Evolutionary conservation across 1,140 invertebrate genomes (phyloP).

Genomic region (Nasonia vitripennis): DNA sequence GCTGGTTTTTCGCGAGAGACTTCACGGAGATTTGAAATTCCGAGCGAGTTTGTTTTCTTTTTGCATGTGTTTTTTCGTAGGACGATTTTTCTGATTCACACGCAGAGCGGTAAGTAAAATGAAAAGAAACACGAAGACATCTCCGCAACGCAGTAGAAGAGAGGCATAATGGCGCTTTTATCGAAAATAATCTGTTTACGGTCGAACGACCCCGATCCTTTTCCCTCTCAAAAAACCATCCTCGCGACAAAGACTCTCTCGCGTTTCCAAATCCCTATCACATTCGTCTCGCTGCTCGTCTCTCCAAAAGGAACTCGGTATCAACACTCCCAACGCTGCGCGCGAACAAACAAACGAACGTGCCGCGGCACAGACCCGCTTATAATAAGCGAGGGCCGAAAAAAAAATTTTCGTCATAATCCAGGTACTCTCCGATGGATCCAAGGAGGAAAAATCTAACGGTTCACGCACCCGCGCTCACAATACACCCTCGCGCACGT

Average conservation of each 20-base stretch:
- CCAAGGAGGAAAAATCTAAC: constrained; percentile 11
- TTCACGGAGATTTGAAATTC: neutral
- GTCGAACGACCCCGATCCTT: neutral
- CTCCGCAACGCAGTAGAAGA: neutral
- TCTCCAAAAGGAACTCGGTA: neutral
- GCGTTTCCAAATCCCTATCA: neutral
- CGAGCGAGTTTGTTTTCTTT: neutral
- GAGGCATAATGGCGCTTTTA: neutral
- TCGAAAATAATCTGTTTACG: constrained; percentile 18
- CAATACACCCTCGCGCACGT: neutral
- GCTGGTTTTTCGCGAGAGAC: neutral
- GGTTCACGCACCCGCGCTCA: constrained; percentile 18
- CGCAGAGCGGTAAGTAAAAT: neutral
- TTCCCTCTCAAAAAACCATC: neutral
- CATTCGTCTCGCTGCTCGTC: neutral
- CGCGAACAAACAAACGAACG: constrained; percentile 28
- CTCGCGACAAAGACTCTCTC: neutral
- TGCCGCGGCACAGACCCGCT: neutral
- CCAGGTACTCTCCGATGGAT: neutral
- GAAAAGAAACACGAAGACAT: neutral
- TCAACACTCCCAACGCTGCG: neutral
- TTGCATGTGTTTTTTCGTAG: neutral
- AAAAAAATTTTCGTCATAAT: constrained; percentile 1
- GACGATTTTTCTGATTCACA: neutral
- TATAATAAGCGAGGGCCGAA: neutral